phyloP scores from a whole-genome alignment of 2,113 vertebrate species.

The Ariopsis seemanni region DNA sequence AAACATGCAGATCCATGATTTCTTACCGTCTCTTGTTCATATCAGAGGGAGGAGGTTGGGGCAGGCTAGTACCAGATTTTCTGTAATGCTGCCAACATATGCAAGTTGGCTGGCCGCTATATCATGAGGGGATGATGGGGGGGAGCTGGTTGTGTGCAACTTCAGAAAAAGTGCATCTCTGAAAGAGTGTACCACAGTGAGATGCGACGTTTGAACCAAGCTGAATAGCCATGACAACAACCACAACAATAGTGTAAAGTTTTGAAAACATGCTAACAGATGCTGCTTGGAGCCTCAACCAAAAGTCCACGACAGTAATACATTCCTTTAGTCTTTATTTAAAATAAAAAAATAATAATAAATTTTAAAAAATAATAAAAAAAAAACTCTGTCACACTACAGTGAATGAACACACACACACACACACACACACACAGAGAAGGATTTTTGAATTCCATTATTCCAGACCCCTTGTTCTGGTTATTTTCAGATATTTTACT shows the following conservation, averaged over 20 bases:
- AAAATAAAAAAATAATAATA: not conserved
- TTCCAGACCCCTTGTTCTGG: not conserved
- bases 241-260: not conserved
- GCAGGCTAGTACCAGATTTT: not conserved
- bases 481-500: not conserved
- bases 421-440: slow-evolving; percentile 1
- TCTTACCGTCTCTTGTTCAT: not conserved
- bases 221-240: not conserved
- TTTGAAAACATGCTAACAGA: not conserved
- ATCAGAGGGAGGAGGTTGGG: not conserved
- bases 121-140: not conserved
- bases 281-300: not conserved
- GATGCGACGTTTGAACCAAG: not conserved
- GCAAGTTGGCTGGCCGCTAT: not conserved
- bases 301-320: not conserved
- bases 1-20: slow-evolving; percentile 10
- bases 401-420: not conserved
- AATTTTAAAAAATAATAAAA: not conserved
- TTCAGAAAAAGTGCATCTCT: too few relatives aligned
- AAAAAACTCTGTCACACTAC: not conserved
- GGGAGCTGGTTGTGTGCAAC: not conserved
- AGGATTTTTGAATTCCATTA: not conserved
- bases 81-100: not conserved
- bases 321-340: not conserved
- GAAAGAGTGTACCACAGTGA: not conserved